These are phyloP conservation scores for Hydrozoanthus gracilis DNA, from an alignment of 92 coral and sea anemone genomes.

Conservation along the genomic window DNA sequence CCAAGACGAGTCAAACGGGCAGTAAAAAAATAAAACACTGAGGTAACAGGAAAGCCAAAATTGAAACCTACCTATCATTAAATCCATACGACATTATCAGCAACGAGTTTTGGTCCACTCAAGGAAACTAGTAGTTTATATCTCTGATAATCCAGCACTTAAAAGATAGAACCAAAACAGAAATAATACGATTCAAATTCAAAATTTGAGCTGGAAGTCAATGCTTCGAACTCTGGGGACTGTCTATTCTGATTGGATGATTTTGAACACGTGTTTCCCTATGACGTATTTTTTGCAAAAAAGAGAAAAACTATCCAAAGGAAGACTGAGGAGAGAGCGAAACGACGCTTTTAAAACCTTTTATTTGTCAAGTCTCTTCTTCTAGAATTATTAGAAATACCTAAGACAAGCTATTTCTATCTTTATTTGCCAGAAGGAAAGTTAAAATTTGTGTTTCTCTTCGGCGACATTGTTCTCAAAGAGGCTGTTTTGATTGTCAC, in stretches of 20 bases:
- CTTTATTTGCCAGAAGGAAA: background rate
- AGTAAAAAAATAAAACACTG: constrained; percentile 6
- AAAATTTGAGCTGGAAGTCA: constrained; percentile 42
- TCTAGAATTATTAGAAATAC: background rate
- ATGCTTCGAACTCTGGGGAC: constrained; percentile 44
- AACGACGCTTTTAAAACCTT: background rate
- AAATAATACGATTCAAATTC: constrained; percentile 27
- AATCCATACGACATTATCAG: constrained; percentile 34
- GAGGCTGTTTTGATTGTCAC: constrained; percentile 4
- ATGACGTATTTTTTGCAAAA: constrained; percentile 16
- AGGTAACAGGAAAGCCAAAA: background rate
- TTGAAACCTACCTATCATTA: constrained; percentile 39
- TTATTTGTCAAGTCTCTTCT: background rate
- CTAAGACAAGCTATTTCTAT: background rate
- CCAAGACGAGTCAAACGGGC: constrained; percentile 9
- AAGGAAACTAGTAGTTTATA: background rate
- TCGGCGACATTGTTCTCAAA: background rate
- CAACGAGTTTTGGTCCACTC: background rate
- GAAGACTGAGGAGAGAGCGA: background rate
- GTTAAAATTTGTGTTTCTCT: background rate
- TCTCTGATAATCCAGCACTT: background rate
- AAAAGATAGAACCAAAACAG: constrained; percentile 35
- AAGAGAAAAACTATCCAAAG: background rate
- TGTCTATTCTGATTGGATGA: constrained; percentile 22
- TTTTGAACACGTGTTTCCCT: constrained; percentile 25